Conservation (phyloP, 2,113 vertebrate genomes). For the Laterallus jamaicensis region DNA sequence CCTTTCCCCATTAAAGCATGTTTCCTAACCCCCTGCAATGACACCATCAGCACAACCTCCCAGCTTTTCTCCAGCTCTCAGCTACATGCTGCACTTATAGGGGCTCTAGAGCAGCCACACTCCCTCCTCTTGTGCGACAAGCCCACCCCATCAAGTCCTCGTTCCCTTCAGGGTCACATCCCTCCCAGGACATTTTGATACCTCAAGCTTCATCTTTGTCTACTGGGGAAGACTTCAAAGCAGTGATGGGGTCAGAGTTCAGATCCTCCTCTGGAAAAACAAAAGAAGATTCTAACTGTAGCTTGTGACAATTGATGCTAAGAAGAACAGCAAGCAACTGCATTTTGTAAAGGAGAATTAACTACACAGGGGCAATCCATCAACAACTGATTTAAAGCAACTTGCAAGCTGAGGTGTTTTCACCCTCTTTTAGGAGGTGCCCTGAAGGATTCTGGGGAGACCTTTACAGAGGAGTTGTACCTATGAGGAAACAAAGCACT, state of each 20-base stretch:
- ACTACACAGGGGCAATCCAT: fast-evolving
- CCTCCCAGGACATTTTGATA: not conserved
- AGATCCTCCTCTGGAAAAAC: not conserved
- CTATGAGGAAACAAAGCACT: not conserved
- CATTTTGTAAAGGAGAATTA: not conserved
- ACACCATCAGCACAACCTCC: not conserved
- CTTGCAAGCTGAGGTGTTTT: not conserved
- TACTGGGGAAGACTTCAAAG: conserved; percentile 11
- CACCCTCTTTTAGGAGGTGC: not conserved
- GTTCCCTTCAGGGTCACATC: not conserved
- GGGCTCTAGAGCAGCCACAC: not conserved
- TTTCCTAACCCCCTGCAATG: not conserved
- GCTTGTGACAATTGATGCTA: not conserved
- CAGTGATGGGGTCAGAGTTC: not conserved
- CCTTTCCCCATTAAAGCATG: not conserved
- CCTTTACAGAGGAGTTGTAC: not conserved
- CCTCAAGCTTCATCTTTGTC: conserved; percentile 5
- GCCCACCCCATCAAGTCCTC: not conserved
- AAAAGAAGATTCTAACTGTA: not conserved
- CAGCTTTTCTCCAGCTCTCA: not conserved
- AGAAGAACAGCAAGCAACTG: not conserved
- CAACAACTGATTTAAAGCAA: not conserved
- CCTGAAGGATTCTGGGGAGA: not conserved
- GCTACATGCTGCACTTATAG: not conserved
- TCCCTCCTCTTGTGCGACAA: not conserved